A percentile compares a stretch with the other conserved stretches of the same genome.
These are phyloP conservation scores for Caerostris darwini DNA, from an alignment of 1,140 invertebrate genomes.

Conservation along the genomic window DNA sequence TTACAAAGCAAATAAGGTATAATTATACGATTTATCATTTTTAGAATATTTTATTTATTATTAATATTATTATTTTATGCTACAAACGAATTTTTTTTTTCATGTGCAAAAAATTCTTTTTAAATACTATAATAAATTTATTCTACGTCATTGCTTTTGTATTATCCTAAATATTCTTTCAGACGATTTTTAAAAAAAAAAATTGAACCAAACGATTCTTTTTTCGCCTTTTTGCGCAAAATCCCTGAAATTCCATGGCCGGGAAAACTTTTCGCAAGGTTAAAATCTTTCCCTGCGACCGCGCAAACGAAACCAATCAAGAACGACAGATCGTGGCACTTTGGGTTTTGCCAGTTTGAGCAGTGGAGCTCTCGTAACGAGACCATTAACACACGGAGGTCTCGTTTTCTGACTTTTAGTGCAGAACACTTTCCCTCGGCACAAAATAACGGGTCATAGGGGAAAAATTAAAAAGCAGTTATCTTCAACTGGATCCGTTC, in stretches of 20 bases:
- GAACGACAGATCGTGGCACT: constrained; percentile 10
- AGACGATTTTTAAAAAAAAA: no score
- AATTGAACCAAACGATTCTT: no score
- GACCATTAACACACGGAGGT: constrained; percentile 8
- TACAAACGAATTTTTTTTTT: no score
- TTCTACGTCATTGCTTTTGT: no score
- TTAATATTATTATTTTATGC: no score
- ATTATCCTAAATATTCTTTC: no score
- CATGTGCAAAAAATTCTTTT: no score
- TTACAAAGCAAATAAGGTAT: no score
- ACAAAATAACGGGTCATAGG: background rate
- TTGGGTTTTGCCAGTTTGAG: background rate
- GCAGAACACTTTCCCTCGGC: background rate
- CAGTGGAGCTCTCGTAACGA: background rate
- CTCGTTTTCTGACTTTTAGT: constrained; percentile 20
- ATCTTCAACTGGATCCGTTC: background rate
- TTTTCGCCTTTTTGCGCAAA: background rate
- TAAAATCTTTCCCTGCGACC: constrained; percentile 24
- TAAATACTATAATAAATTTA: no score
- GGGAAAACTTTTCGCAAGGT: background rate
- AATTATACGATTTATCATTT: no score
- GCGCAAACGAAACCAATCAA: constrained; percentile 21
- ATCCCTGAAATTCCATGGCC: background rate
- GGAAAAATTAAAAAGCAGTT: constrained; percentile 9
- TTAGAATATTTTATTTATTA: no score